phyloP scores from a whole-genome alignment of 2,113 vertebrate species.

The Mola mola region DNA sequence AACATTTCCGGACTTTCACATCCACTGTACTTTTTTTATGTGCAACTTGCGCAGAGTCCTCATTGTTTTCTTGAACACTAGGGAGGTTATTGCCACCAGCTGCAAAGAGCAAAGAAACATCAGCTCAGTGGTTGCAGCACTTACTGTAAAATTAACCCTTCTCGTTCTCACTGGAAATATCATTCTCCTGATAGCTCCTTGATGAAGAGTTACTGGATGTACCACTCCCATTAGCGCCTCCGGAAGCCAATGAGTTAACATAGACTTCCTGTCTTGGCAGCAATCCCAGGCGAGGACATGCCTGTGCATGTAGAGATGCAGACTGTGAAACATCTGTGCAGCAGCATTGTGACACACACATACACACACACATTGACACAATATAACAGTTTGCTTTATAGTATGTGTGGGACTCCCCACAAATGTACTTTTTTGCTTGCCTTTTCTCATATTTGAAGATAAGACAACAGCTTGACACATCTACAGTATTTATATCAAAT shows the following conservation, averaged over 20 bases:
- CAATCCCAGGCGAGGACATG: constrained; percentile 86
- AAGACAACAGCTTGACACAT: constrained; percentile 32
- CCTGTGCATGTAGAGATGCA: constrained; percentile 85
- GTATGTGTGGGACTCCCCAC: constrained; percentile 10
- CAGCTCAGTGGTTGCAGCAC: constrained; percentile 11
- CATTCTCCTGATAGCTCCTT: constrained; percentile 5
- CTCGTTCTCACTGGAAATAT: constrained; percentile 4
- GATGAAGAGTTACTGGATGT: constrained; percentile 10
- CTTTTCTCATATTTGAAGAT: constrained; percentile 37
- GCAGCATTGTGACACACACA: constrained; percentile 74
- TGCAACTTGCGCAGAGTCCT: neutral
- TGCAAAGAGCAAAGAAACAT: constrained; percentile 31
- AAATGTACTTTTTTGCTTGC: constrained; percentile 11
- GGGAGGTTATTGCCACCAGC: constrained; percentile 17
- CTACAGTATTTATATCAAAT: constrained; percentile 9
- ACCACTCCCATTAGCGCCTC: constrained; percentile 3
- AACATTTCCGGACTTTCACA: neutral
- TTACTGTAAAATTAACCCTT: constrained; percentile 50
- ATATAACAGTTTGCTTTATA: constrained; percentile 25
- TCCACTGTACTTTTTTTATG: constrained; percentile 16
- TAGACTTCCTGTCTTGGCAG: constrained; percentile 84
- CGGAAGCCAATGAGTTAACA: constrained; percentile 82
- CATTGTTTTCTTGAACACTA: constrained; percentile 11
- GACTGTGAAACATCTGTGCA: constrained; percentile 89
- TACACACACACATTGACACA: constrained; percentile 51